Evolutionary conservation across 1,140 invertebrate genomes (phyloP).

Genomic region (Agrilus planipennis): DNA sequence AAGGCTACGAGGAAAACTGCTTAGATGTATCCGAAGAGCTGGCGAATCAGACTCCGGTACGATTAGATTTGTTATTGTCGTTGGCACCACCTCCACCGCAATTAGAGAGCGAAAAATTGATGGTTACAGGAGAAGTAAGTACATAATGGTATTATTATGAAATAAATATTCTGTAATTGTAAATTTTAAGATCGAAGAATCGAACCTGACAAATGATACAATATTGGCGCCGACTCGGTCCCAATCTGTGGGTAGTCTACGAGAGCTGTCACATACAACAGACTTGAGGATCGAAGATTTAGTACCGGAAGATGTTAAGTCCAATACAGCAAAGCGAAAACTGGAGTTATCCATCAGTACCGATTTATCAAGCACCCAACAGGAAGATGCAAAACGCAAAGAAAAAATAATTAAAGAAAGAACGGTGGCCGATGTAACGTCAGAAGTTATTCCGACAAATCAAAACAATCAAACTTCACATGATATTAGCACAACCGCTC

Average conservation of each 20-base stretch:
- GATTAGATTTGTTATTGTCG: constrained; percentile 76
- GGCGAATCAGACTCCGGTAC: constrained; percentile 79
- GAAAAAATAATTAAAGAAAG: constrained; percentile 37
- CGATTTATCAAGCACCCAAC: constrained; percentile 36
- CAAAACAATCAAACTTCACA: no score
- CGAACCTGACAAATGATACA: constrained; percentile 20
- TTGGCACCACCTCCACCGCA: constrained; percentile 55
- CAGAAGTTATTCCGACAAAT: no score
- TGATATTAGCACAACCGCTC: no score
- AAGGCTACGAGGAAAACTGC: constrained; percentile 72
- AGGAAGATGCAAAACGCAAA: constrained; percentile 45
- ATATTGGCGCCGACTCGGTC: constrained; percentile 47
- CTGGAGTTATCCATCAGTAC: constrained; percentile 56
- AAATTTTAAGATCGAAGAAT: no score
- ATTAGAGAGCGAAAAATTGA: constrained; percentile 49
- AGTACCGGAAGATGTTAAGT: constrained; percentile 41
- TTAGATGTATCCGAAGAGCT: constrained; percentile 77
- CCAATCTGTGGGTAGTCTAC: constrained; percentile 54
- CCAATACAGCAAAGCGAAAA: constrained; percentile 50
- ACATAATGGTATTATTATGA: neutral
- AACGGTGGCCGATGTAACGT: constrained; percentile 30
- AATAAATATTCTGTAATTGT: neutral
- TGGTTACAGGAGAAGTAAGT: constrained; percentile 44
- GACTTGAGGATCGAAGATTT: constrained; percentile 53
- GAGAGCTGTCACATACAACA: constrained; percentile 42